These are phyloP conservation scores for Eudorcas thomsonii DNA, from an alignment of 2,113 vertebrate species.

Conservation along the genomic window DNA sequence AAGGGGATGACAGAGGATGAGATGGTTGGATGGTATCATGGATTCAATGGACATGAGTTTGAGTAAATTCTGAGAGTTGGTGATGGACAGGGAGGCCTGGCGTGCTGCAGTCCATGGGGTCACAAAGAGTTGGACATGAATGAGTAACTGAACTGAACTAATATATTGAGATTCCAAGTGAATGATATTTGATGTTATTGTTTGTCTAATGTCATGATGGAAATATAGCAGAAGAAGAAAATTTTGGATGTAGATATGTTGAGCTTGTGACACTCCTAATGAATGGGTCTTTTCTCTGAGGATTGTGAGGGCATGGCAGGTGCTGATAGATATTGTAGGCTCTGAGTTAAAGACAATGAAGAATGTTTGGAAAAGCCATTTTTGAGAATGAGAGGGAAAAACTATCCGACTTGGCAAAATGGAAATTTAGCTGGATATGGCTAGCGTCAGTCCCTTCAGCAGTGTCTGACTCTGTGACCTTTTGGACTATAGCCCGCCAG, in stretches of 20 bases:
- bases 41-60: not conserved
- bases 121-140: fast-evolving
- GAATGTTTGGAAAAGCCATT: not conserved
- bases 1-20: not conserved
- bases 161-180: not conserved
- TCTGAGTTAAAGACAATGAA: not conserved
- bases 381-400: not conserved
- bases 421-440: not conserved
- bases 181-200: not conserved
- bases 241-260: not conserved
- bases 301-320: not conserved
- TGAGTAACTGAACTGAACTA: not conserved
- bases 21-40: not conserved
- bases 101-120: not conserved
- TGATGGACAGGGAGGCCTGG: not conserved
- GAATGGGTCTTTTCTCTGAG: not conserved
- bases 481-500: not conserved
- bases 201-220: not conserved
- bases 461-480: not conserved
- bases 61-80: not conserved
- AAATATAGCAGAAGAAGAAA: not conserved
- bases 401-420: too few relatives aligned
- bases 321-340: not conserved
- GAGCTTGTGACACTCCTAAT: not conserved
- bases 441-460: not conserved